Evolutionary conservation across 2,113 vertebrate species (phyloP).

Genomic region (Peromyscus leucopus): DNA sequence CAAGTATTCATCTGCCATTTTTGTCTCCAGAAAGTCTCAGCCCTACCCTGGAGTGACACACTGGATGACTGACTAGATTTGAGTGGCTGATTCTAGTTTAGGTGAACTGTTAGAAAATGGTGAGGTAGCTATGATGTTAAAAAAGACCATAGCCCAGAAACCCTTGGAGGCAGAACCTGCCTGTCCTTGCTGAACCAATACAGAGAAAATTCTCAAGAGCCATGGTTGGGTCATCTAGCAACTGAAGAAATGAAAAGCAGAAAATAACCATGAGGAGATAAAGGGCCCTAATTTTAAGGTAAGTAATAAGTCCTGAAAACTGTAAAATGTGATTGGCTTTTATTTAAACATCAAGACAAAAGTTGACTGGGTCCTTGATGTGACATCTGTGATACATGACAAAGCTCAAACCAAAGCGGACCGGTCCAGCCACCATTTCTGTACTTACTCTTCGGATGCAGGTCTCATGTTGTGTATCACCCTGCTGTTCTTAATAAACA

Average conservation of each 20-base stretch:
- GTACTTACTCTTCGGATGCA: not conserved
- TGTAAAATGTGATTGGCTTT: not conserved
- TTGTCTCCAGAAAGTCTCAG: conserved; percentile 40
- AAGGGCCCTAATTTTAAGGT: not conserved
- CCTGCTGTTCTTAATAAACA: not conserved
- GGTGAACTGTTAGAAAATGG: conserved; percentile 14
- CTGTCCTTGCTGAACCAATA: conserved; percentile 70
- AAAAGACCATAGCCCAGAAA: conserved; percentile 42
- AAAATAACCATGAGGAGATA: conserved; percentile 56
- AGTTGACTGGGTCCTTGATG: not conserved
- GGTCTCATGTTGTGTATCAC: no score
- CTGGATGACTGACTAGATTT: not conserved
- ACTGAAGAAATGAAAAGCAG: conserved; percentile 40
- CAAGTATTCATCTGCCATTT: not conserved
- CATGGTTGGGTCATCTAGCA: conserved; percentile 40
- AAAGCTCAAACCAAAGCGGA: not conserved
- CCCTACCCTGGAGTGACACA: not conserved
- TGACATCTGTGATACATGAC: not conserved
- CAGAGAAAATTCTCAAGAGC: conserved; percentile 46
- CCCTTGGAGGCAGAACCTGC: conserved; percentile 56
- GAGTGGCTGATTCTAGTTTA: not conserved
- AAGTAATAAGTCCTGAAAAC: not conserved
- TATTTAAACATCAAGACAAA: conserved; percentile 15
- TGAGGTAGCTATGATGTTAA: not conserved
- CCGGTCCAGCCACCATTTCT: not conserved